These are phyloP conservation scores for Microctenopoma stevenorrisi DNA, from an alignment of 2,797 vertebrate species.

Conservation along the genomic window DNA sequence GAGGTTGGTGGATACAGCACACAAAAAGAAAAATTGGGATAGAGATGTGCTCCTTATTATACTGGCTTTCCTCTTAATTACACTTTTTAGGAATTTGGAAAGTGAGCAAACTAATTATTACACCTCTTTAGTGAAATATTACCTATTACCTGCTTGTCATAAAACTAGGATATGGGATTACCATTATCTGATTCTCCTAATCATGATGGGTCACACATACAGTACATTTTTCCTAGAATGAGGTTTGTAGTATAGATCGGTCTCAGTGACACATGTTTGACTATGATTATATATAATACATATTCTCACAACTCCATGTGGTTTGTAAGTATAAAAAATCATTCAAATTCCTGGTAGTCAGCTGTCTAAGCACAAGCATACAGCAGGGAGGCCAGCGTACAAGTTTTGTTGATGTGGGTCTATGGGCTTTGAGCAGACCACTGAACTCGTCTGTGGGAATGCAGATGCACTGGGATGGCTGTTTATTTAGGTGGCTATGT, in stretches of 20 bases:
- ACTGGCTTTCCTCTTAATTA: too few relatives aligned
- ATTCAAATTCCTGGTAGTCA: constrained; percentile 70
- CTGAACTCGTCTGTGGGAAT: constrained; percentile 69
- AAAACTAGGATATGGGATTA: too few relatives aligned
- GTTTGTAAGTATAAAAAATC: constrained; percentile 64
- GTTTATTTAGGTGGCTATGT: constrained; percentile 78
- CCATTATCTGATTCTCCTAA: too few relatives aligned
- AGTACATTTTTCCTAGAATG: too few relatives aligned
- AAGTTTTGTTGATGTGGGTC: constrained; percentile 79
- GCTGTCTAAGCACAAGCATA: constrained; percentile 66
- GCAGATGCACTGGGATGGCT: constrained; percentile 60
- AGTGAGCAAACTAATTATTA: too few relatives aligned
- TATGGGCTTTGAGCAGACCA: constrained; percentile 55
- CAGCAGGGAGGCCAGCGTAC: constrained; percentile 59
- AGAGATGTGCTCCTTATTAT: too few relatives aligned
- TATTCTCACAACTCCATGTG: constrained; percentile 64
- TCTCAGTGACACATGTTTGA: constrained; percentile 74
- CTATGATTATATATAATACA: constrained; percentile 54
- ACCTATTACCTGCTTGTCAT: too few relatives aligned
- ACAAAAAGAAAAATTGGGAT: too few relatives aligned
- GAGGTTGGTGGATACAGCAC: too few relatives aligned
- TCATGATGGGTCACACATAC: too few relatives aligned
- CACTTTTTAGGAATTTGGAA: too few relatives aligned
- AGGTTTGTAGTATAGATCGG: constrained; percentile 39
- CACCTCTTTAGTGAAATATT: too few relatives aligned